Conservation (phyloP, 2,113 vertebrate genomes). For the Prochilodus magdalenae region DNA sequence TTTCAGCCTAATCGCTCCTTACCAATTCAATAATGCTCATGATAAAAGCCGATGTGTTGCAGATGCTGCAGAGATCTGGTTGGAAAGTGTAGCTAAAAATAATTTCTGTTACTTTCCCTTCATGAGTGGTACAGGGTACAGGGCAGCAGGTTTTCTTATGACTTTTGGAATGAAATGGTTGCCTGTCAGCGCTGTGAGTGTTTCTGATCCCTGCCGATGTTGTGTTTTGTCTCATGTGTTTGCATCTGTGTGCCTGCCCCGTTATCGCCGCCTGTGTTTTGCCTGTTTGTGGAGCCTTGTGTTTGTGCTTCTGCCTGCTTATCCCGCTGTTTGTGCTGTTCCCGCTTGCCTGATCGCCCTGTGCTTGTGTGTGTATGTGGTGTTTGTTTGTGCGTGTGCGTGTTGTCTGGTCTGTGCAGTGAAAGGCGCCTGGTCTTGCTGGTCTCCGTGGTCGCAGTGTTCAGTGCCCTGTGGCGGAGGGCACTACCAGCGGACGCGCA, state of each 20-base stretch:
- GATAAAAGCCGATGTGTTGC: too few species aligned
- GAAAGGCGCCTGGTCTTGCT: conserved; percentile 94
- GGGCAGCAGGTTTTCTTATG: background rate
- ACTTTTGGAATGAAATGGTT: conserved; percentile 23
- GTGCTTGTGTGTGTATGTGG: conserved; percentile 52
- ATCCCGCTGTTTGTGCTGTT: conserved; percentile 36
- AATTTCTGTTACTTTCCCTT: too few species aligned
- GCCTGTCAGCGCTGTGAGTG: conserved; percentile 26
- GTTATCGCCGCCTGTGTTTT: background rate
- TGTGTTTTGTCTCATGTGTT: conserved; percentile 21
- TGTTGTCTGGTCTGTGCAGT: conserved; percentile 74
- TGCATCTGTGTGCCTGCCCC: conserved; percentile 9
- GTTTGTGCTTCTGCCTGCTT: conserved; percentile 45
- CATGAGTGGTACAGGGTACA: background rate
- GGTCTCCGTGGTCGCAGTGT: conserved; percentile 96
- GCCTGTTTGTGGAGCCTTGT: conserved; percentile 22
- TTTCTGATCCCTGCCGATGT: conserved; percentile 20
- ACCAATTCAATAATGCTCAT: too few species aligned
- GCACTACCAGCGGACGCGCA: conserved; percentile 94
- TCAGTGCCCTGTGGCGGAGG: conserved; percentile 94
- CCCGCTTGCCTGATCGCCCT: conserved; percentile 51
- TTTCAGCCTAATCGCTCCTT: too few species aligned
- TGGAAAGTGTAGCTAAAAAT: background rate
- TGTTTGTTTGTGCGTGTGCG: conserved; percentile 38
- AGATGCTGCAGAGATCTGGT: background rate